phyloP scores from a whole-genome alignment of 2,797 vertebrate species.

The Falco biarmicus region DNA sequence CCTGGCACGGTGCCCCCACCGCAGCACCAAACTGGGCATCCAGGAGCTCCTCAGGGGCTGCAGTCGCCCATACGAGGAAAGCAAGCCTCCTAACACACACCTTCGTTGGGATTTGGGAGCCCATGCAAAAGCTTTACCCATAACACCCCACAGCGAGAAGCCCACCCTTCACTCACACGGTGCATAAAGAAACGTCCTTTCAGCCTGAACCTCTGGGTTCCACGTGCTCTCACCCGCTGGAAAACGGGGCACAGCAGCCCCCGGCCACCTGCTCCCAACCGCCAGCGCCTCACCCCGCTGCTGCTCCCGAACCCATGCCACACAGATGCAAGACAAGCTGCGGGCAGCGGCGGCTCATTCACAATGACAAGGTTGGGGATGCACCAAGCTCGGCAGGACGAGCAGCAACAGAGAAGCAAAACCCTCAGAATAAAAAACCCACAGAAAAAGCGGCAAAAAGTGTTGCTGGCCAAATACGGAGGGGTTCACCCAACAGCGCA shows the following conservation, averaged over 20 bases:
- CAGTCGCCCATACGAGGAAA: not conserved
- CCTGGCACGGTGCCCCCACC: not conserved
- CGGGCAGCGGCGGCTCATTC: rapidly evolving
- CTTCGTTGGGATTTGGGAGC: not conserved
- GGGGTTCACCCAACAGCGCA: not conserved
- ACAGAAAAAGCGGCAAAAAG: not conserved
- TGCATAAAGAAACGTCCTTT: not conserved
- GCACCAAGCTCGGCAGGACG: not conserved
- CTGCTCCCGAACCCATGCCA: rapidly evolving
- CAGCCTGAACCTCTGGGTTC: not conserved
- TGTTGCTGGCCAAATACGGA: rapidly evolving
- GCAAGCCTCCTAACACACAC: not conserved
- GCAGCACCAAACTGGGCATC: not conserved
- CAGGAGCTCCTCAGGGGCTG: not conserved
- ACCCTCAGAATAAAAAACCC: no score
- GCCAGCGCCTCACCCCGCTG: not conserved
- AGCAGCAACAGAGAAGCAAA: not conserved
- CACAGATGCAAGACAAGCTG: rapidly evolving
- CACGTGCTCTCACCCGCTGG: not conserved
- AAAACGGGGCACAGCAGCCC: not conserved
- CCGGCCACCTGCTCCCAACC: not conserved
- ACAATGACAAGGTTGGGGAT: not conserved
- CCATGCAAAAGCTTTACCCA: not conserved
- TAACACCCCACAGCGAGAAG: not conserved
- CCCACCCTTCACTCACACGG: rapidly evolving